These are phyloP conservation scores for Regulus satrapa DNA, from an alignment of 2,113 vertebrate species.

Conservation along the genomic window DNA sequence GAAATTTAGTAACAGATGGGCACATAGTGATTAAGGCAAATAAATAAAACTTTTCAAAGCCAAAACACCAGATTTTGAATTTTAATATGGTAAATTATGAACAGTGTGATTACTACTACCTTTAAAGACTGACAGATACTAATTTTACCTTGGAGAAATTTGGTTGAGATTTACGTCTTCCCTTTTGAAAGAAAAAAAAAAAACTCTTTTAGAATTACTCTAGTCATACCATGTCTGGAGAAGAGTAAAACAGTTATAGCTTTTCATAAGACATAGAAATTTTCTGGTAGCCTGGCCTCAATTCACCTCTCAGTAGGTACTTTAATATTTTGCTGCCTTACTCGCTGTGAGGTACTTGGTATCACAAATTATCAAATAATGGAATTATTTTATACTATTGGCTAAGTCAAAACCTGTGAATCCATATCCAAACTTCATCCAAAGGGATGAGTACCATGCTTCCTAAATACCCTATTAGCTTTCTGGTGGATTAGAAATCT, in stretches of 20 bases:
- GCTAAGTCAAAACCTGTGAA: background rate
- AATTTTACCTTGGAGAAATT: background rate
- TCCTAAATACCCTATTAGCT: background rate
- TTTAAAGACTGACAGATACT: background rate
- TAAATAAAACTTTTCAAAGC: background rate
- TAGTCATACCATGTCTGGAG: background rate
- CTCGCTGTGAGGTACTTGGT: background rate
- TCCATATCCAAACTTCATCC: background rate
- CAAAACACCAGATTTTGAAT: background rate
- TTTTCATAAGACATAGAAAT: background rate
- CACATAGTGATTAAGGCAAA: background rate
- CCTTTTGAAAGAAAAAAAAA: background rate
- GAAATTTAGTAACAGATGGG: background rate
- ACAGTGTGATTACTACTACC: background rate
- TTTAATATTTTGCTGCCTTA: background rate
- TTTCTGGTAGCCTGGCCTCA: background rate
- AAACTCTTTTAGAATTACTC: background rate
- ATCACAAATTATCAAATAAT: background rate
- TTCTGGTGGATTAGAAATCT: background rate
- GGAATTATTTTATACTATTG: accelerated
- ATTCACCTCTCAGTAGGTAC: background rate
- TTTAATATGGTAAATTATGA: background rate
- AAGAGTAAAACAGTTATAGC: background rate
- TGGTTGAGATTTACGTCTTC: background rate
- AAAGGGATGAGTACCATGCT: background rate